These are phyloP conservation scores for Rhinoraja longicauda DNA, from an alignment of 2,797 vertebrate species.

Conservation along the genomic window DNA sequence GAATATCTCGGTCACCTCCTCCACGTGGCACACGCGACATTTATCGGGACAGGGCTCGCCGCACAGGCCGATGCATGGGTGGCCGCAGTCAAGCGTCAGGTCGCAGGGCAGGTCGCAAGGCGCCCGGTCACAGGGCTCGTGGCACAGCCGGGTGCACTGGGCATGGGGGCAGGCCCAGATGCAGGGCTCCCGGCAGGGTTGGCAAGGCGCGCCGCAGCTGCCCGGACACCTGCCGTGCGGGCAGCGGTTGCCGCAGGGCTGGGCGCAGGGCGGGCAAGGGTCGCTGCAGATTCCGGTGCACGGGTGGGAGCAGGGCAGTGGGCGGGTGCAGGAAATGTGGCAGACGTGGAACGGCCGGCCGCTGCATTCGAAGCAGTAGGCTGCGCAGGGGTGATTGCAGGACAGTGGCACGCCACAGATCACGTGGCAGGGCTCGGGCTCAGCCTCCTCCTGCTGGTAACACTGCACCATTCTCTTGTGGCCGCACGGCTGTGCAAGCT, in stretches of 20 bases:
- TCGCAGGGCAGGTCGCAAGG: slow-evolving; percentile 42
- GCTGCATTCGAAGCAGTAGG: slow-evolving; percentile 40
- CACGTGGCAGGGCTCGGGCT: slow-evolving; percentile 37
- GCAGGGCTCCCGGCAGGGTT: slow-evolving; percentile 43
- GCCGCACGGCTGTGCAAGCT: slow-evolving; percentile 40
- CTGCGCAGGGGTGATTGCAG: slow-evolving; percentile 45
- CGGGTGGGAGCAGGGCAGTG: slow-evolving; percentile 43
- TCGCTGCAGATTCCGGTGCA: slow-evolving; percentile 40
- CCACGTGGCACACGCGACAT: slow-evolving; percentile 44
- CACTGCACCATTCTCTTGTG: slow-evolving; percentile 41
- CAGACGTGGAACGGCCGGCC: slow-evolving; percentile 40
- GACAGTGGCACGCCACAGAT: slow-evolving; percentile 40
- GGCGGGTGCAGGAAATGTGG: slow-evolving; percentile 28
- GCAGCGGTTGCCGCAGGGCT: slow-evolving; percentile 43
- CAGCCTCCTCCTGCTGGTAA: slow-evolving; percentile 39
- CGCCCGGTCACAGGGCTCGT: slow-evolving; percentile 43
- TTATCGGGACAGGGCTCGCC: slow-evolving; percentile 46
- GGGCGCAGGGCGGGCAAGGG: slow-evolving; percentile 42
- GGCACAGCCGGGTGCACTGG: slow-evolving; percentile 43
- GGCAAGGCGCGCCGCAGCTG: slow-evolving; percentile 42
- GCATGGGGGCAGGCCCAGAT: slow-evolving; percentile 43
- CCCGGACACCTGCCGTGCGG: slow-evolving; percentile 42
- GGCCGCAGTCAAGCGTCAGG: slow-evolving; percentile 41
- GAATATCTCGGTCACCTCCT: slow-evolving; percentile 44
- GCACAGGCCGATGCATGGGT: slow-evolving; percentile 46